Evolutionary conservation across 2,797 vertebrate genomes (phyloP), one percentile per base, ranked within the genome.

Genomic region (Brachymystax lenok): DNA sequence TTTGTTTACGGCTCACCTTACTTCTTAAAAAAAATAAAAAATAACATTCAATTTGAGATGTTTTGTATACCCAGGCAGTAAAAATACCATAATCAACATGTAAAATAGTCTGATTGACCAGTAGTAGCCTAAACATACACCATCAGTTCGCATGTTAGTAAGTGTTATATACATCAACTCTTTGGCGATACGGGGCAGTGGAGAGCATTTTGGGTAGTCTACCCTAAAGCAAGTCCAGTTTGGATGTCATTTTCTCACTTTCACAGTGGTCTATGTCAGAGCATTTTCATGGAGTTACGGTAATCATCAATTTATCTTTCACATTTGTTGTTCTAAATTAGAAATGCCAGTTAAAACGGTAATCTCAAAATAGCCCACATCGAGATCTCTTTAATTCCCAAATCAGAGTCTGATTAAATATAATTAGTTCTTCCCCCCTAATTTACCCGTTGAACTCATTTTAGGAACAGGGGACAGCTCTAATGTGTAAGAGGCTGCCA

Each of bases 391-490:
- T 71, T 54, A 30, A 56, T 56, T 8, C 28, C 71, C 52, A 14
- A 72, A 72, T 30, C 51, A 72, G 70, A 71, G 28, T 56, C 52
- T 19, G 28, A 56, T 56, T 19, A 72, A 76, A 69, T 40, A 46
- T 1, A 61, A 76, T n/a, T 8, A 61, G 28, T 56, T 46, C 27
- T 28, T 17, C 51, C 51, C 51, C 27, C 51, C 14, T n/a, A 70
- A 35, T 69, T 71, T 14, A 50, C 33, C 33, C 19, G 12, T 33
- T 50, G 54, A 40, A 24, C 54, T 3, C 4, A 14, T 51, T 17
- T 61, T 40, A 24, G 17, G n/a, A 54, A 56, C 24, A 13, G 64
- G 63, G 19, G 50, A 66, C 27, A n/a, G 50, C 16, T 30, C 10
- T 21, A 52, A n/a, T 35, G 24, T 27, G n/a, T 56, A 75, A 73